These are phyloP conservation scores for Pollenia griseotomentosa DNA, from an alignment of 2,888 invertebrate species.

Conservation along the genomic window DNA sequence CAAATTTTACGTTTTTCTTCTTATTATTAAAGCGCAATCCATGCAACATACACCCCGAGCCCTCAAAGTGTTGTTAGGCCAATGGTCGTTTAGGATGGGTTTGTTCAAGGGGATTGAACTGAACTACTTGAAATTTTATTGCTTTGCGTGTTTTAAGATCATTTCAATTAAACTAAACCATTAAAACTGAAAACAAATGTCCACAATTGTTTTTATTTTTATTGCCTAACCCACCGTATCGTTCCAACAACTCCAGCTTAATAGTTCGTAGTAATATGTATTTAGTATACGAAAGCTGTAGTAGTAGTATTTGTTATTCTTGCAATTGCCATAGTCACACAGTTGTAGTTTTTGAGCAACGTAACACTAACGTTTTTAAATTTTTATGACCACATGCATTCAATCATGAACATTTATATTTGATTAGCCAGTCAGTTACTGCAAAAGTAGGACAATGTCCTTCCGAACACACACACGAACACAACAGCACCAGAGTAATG, in stretches of 20 bases:
- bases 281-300: not conserved
- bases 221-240: slow-evolving; percentile 29
- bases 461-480: not conserved
- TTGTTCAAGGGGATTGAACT: not conserved
- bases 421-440: slow-evolving; percentile 63
- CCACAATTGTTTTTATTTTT: slow-evolving; percentile 64
- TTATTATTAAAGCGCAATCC: not conserved
- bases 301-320: not conserved
- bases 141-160: slow-evolving; percentile 68
- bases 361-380: slow-evolving; percentile 40
- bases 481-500: slow-evolving; percentile 16
- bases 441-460: slow-evolving; percentile 70
- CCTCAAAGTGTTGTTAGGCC: not conserved
- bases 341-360: slow-evolving; percentile 1
- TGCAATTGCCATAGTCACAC: slow-evolving; percentile 27
- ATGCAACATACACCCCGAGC: not conserved
- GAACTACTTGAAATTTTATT: slow-evolving; percentile 67
- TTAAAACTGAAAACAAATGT: slow-evolving; percentile 72
- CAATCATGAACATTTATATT: slow-evolving; percentile 69
- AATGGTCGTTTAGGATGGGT: not conserved
- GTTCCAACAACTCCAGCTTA: not conserved
- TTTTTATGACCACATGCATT: slow-evolving; percentile 68
- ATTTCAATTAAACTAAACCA: slow-evolving; percentile 71
- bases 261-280: not conserved
- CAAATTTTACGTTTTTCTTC: not conserved